Evolutionary conservation across 1,140 invertebrate genomes (phyloP).

Genomic region (Drosophila paulistorum): DNA sequence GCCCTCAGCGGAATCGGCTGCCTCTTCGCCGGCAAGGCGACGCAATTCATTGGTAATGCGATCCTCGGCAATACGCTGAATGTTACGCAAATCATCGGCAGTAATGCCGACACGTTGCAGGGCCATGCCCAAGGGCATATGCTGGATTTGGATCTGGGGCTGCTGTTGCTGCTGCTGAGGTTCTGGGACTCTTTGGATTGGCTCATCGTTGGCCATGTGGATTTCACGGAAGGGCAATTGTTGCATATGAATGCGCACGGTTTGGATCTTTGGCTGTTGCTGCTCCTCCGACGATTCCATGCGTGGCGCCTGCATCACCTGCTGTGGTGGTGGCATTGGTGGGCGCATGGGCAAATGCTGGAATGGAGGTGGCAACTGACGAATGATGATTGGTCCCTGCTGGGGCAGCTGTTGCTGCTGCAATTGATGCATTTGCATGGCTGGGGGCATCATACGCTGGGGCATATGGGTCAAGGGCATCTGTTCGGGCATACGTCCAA

Average conservation of each 20-base stretch:
- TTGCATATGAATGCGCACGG: slow-evolving; percentile 81
- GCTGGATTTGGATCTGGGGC: slow-evolving; percentile 68
- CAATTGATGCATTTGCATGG: slow-evolving; percentile 67
- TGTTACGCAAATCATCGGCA: slow-evolving; percentile 85
- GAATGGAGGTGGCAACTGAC: slow-evolving; percentile 75
- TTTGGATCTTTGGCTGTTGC: slow-evolving; percentile 69
- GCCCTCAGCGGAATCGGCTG: slow-evolving; percentile 73
- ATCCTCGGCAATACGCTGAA: slow-evolving; percentile 84
- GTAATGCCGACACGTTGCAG: slow-evolving; percentile 84
- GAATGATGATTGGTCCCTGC: slow-evolving; percentile 69
- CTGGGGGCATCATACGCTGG: slow-evolving; percentile 80
- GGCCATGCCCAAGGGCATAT: slow-evolving; percentile 80
- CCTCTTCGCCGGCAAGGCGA: slow-evolving; percentile 79
- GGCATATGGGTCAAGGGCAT: slow-evolving; percentile 82
- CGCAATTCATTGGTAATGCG: slow-evolving; percentile 83
- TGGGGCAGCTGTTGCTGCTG: slow-evolving; percentile 58
- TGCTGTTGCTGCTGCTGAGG: slow-evolving; percentile 51
- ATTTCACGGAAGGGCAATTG: slow-evolving; percentile 80
- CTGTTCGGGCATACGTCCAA: slow-evolving; percentile 79
- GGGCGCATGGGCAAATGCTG: slow-evolving; percentile 82
- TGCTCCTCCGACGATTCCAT: slow-evolving; percentile 73
- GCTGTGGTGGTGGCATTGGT: slow-evolving; percentile 82
- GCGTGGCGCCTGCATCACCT: slow-evolving; percentile 82
- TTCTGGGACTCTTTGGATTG: slow-evolving; percentile 69
- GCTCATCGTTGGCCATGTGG: slow-evolving; percentile 75